These are phyloP conservation scores for Petrosia ficiformis DNA, from an alignment of 37 sponge, comb jelly and placozoan species.

Conservation along the genomic window DNA sequence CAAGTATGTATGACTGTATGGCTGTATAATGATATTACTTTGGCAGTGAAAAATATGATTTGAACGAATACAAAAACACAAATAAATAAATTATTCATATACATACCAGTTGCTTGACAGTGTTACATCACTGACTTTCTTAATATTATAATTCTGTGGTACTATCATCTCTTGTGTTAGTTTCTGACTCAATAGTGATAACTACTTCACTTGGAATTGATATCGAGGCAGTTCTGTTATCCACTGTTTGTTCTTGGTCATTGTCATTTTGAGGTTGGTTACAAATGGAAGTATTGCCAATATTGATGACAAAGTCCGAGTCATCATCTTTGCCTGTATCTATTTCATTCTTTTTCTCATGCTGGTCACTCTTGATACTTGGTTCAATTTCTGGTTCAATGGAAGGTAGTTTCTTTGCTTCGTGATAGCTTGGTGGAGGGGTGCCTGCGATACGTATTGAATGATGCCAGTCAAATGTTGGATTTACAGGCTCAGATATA, in stretches of 20 bases:
- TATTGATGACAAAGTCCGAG: background rate
- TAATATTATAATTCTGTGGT: no score
- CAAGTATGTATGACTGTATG: no score
- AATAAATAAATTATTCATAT: no score
- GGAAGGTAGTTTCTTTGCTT: slow-evolving; percentile 61
- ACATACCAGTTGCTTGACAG: no score
- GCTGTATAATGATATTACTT: no score
- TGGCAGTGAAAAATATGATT: no score
- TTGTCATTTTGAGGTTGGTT: background rate
- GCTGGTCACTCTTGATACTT: background rate
- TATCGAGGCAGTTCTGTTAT: background rate
- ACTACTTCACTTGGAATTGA: no score
- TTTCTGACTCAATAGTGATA: no score
- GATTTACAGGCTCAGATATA: slow-evolving; percentile 50
- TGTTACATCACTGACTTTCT: no score
- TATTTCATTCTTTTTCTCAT: background rate
- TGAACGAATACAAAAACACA: no score
- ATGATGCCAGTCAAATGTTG: slow-evolving; percentile 85
- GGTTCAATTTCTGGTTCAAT: slow-evolving; percentile 13
- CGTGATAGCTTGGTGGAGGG: slow-evolving; percentile 64
- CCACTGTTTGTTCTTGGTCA: background rate
- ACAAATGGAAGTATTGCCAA: background rate
- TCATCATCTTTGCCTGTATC: background rate
- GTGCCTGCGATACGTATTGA: slow-evolving; percentile 70
- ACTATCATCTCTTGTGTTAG: no score